Evolutionary conservation across 2,888 invertebrate species (phyloP), one percentile per base, ranked within the genome.

Genomic region (Zaprionus bogoriensis): DNA sequence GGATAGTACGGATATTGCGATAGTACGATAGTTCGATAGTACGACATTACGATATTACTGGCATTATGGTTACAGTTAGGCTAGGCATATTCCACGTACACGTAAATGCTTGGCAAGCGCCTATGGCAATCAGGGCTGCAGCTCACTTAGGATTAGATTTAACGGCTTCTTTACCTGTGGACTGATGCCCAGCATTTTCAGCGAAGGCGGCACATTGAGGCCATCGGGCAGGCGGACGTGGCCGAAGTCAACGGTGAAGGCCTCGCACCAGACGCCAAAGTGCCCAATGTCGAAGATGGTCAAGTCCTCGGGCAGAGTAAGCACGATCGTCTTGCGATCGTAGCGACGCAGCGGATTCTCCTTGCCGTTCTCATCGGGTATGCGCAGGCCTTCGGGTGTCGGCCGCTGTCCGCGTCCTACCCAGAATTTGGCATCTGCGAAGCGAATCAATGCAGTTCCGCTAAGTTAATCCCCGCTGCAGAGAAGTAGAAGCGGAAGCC

Each of bases 251-350:
- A 97, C 97, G 41, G 96, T 95, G 92, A 97, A 98, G 4, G 96
- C 95, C 90, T 97, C 97, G 90, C 98, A 98, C 97, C 97, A 98
- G 66, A 98, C 94, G 20, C 96, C 96, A 90, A 98, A 96, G 92
- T 97, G 96, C 1, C 97, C 97, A 89, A 98, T 95, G 91, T 98
- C 97, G 90, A 97, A 97, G 46, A 98, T 94, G 3, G 97, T 98
- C 88, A 97, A 92, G 88, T 97, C 97, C 71, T 95, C 95, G 0
- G 98, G 98, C 67, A 98, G 92, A 0, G 97, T 97, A 28, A 98
- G 92, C 6, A 97, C 97, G 85, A 98, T 94, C 44, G 97, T 97
- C 91, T 98, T 97, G 74, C 93, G 93, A 90, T 96, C 95, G 91
- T 98, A 97, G 71, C 94, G 93, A 23, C 95, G 92, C 60, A 98